Evolutionary conservation across 2,888 invertebrate species (phyloP).

Genomic region (Carcina quercana): DNA sequence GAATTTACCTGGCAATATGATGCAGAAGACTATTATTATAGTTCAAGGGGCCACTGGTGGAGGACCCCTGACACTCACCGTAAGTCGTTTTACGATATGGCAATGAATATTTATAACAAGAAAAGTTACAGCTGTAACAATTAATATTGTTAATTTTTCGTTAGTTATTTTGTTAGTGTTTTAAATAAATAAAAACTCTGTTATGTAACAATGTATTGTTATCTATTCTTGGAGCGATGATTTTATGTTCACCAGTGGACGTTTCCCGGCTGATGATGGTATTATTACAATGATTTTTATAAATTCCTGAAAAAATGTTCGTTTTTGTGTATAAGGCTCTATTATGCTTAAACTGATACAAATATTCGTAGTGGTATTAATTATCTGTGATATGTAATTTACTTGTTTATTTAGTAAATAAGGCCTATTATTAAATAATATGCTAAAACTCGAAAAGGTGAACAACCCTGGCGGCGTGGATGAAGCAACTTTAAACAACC

Average conservation of each 20-base stretch:
- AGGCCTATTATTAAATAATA: background rate
- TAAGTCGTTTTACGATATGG: no score
- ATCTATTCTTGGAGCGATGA: no score
- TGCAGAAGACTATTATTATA: conserved; percentile 70
- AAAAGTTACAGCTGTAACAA: no score
- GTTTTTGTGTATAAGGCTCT: background rate
- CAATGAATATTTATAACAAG: no score
- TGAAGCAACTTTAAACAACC: conserved; percentile 68
- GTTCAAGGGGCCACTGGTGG: conserved; percentile 63
- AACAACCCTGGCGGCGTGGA: conserved; percentile 69
- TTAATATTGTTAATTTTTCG: no score
- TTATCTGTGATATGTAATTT: background rate
- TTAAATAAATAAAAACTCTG: no score
- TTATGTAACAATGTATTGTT: no score
- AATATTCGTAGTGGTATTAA: background rate
- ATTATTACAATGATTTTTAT: no score
- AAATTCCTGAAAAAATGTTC: no score
- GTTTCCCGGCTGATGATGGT: no score
- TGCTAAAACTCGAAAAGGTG: conserved; percentile 43
- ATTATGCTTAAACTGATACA: background rate
- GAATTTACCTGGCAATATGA: conserved; percentile 62
- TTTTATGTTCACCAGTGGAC: no score
- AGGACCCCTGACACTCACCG: conserved; percentile 65
- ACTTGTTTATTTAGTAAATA: background rate
- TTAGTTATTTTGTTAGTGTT: no score